Evolutionary conservation across 2,113 vertebrate species (phyloP), one percentile per base, ranked within the genome.

Genomic region (Orthonyx spaldingii): DNA sequence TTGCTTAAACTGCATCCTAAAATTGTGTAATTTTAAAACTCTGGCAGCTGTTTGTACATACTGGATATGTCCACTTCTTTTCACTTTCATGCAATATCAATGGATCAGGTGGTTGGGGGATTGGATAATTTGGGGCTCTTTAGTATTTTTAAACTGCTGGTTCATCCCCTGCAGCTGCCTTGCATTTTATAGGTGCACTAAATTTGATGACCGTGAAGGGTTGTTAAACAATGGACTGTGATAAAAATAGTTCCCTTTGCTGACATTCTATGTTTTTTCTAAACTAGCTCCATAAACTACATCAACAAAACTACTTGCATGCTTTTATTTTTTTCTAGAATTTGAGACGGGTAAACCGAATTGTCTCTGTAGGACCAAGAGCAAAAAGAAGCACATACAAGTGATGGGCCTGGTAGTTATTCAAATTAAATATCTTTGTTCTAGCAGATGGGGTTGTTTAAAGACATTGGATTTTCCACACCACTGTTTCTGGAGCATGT

Each of bases 171-270:
- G 92, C 90, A 94, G 84, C 95, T 96, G 86, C 81, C 93, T 97
- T 96, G 71, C 77, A 60, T 97, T 98, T 98, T 98, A 98, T 97
- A 96, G 97, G 87, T 94, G 66, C 76, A 95, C 74, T 98, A 97
- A 97, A 98, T 98, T 94, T 97, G 94, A 98, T 98, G 94, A 95
- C 92, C 64, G 56, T 97, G 96, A 97, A 97, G 97, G 94, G 89
- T 55, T 93, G 89, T 97, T 98, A 97, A 98, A 97, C 97, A 97
- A 96, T 96, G 96, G 90, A 90, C 82, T 86, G 93, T 93, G 97
- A 97, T 97, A 97, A 98, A 98, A 98, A 97, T 98, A 97, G 97
- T 90, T 98, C 94, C 97, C 95, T 97, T 93, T 97, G 94, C 97
- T 97, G 96, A 96, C 95, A 97, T 97, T 97, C 85, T 30, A 3